Evolutionary conservation across 2,797 vertebrate genomes (phyloP).

Genomic region (Naso thynnoides): DNA sequence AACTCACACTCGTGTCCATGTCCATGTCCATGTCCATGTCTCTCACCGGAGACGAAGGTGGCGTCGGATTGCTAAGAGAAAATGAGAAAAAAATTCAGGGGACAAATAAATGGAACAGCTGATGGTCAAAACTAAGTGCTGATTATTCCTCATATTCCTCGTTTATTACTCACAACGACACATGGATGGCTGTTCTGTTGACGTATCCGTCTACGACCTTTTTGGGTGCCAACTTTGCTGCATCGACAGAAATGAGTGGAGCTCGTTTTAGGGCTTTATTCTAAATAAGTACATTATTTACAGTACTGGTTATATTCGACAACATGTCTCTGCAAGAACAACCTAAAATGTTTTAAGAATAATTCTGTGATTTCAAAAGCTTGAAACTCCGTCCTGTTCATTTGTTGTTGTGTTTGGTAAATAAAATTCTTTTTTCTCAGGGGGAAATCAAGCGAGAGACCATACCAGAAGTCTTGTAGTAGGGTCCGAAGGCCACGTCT

Average conservation of each 20-base stretch:
- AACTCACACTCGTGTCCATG: fast-evolving
- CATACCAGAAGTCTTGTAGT: conserved; percentile 83
- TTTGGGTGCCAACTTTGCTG: conserved; percentile 20
- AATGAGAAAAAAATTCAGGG: too few species aligned
- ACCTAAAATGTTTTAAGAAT: too few species aligned
- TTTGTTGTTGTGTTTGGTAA: background rate
- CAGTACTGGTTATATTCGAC: background rate
- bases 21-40: conserved; percentile 3
- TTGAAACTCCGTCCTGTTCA: background rate
- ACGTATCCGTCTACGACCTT: conserved; percentile 3
- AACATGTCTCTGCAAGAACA: too few species aligned
- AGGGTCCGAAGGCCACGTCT: conserved; percentile 88
- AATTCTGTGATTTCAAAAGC: background rate
- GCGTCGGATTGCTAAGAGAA: conserved; percentile 26
- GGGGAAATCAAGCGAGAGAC: background rate
- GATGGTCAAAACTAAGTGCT: too few species aligned
- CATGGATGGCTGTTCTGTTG: fast-evolving
- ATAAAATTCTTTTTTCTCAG: background rate
- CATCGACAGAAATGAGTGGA: background rate
- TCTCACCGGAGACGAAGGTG: conserved; percentile 57
- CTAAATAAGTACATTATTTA: background rate
- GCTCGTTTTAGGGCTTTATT: background rate
- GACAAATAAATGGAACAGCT: background rate
- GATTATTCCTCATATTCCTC: background rate
- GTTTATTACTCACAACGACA: conserved; percentile 52